phyloP scores from a whole-genome alignment of 2,113 vertebrate genomes.

The Macrotus californicus region DNA sequence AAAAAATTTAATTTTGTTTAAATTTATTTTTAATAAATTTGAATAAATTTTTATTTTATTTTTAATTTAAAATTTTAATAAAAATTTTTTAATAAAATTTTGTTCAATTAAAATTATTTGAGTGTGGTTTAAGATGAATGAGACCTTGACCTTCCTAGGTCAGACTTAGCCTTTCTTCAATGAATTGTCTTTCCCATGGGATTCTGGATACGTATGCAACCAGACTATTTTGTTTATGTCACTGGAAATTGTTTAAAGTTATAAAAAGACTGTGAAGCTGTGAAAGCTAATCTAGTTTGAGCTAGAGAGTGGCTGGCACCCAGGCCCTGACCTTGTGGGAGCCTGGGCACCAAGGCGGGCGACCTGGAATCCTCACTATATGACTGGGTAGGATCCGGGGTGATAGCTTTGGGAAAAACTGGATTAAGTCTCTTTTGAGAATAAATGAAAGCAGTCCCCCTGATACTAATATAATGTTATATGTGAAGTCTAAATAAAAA shows the following conservation, averaged over 20 bases:
- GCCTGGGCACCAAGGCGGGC: accelerated
- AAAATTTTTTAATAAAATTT: neutral
- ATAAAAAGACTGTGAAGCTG: neutral
- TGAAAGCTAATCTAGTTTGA: neutral
- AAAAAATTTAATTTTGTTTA: neutral
- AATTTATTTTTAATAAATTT: neutral
- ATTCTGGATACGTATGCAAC: neutral
- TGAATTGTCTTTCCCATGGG: neutral
- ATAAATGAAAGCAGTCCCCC: neutral
- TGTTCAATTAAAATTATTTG: neutral
- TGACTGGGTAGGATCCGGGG: neutral
- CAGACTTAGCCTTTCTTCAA: neutral
- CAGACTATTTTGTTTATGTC: neutral
- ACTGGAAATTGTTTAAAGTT: neutral
- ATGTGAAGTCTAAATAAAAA: neutral
- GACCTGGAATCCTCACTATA: neutral
- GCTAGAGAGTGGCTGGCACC: neutral
- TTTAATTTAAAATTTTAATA: neutral
- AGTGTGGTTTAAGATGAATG: neutral
- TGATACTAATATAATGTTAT: neutral
- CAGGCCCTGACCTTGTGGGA: neutral
- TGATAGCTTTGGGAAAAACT: neutral
- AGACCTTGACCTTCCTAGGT: neutral
- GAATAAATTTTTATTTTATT: neutral
- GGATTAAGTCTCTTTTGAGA: neutral